Percentiles rank a stretch among this genome's conserved stretches.
Evolutionary conservation across 2,113 vertebrate species (phyloP).

Genomic region (Psilopogon haemacephalus): DNA sequence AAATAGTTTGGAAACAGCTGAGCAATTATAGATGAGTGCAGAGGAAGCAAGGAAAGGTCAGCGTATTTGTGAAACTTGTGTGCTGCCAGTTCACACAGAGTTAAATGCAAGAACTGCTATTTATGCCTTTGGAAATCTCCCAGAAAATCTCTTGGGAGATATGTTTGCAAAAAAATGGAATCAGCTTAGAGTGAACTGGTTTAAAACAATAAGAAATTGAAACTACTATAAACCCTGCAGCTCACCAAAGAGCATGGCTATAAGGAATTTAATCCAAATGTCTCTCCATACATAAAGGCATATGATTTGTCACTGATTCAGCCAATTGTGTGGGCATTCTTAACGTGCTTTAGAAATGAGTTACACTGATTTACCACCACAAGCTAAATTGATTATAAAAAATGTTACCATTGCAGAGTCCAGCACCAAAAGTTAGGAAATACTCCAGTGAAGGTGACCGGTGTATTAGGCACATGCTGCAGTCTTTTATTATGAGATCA

Average conservation of each 20-base stretch:
- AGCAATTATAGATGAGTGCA: constrained; percentile 48
- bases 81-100: neutral
- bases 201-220: neutral
- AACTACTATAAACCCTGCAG: neutral
- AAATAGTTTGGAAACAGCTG: constrained; percentile 5
- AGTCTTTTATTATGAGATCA: constrained; percentile 6
- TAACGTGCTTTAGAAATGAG: neutral
- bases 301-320: neutral
- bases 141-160: neutral
- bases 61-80: neutral
- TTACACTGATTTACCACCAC: neutral
- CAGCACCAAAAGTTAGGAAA: neutral
- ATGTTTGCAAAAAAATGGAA: neutral
- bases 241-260: neutral
- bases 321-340: neutral
- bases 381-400: neutral
- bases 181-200: neutral
- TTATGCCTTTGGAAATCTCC: neutral
- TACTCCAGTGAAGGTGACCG: neutral
- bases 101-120: neutral
- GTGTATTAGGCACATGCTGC: neutral
- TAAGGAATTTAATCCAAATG: neutral
- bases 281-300: neutral
- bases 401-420: neutral
- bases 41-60: neutral